Percentiles rank a stretch among this genome's conserved stretches.
Conservation (phyloP, 2,888 invertebrate genomes). For the Miltochrista miniata region DNA sequence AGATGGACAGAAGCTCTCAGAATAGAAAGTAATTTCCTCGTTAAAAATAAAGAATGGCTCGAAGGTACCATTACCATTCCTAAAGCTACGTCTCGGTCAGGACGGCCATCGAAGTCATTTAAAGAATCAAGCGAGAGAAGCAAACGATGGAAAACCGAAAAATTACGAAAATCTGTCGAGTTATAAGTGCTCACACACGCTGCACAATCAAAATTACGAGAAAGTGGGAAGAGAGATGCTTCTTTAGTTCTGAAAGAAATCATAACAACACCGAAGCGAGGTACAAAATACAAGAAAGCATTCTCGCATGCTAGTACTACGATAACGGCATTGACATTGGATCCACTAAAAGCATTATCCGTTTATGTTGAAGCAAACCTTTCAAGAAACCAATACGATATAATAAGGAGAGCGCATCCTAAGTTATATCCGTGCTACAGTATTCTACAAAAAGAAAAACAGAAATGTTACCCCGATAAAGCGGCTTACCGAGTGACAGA, state of each 20-base stretch:
- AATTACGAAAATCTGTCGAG: constrained; percentile 1
- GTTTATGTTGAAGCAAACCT: not conserved
- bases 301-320: too few species aligned
- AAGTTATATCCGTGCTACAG: not conserved
- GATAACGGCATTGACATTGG: not conserved
- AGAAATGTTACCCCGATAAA: not conserved
- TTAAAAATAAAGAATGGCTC: constrained; percentile 8
- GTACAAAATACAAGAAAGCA: constrained; percentile 3
- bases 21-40: not conserved
- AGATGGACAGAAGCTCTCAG: constrained; percentile 8
- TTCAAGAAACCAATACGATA: not conserved
- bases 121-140: constrained; percentile 1
- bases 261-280: not conserved
- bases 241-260: constrained; percentile 3
- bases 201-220: constrained; percentile 2
- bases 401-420: not conserved
- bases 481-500: not conserved
- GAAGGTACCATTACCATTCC: constrained; percentile 12
- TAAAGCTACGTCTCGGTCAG: not conserved
- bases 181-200: constrained; percentile 4
- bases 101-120: not conserved
- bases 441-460: not conserved
- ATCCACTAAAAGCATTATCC: not conserved
- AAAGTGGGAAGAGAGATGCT: constrained; percentile 5
- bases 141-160: constrained; percentile 5